Conservation (phyloP, 2,113 vertebrate species). For the Phocoena sinus region DNA sequence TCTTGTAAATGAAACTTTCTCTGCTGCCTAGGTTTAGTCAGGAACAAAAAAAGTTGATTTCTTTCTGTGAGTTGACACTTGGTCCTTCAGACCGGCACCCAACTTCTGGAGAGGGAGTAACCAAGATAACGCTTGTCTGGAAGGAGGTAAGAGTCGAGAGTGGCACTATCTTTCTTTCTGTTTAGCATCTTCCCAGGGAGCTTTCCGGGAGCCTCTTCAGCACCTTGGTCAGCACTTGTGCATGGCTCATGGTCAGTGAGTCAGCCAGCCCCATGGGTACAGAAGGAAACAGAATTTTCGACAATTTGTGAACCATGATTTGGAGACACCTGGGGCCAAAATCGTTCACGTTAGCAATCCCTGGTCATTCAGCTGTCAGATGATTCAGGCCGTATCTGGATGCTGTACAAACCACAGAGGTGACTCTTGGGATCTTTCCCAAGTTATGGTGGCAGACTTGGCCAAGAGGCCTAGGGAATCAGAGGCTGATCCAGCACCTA, state of each 20-base stretch:
- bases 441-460: background rate
- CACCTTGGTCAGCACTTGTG: background rate
- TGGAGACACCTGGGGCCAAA: background rate
- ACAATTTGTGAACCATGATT: background rate
- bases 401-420: background rate
- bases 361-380: rapidly evolving
- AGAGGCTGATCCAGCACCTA: background rate
- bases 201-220: background rate
- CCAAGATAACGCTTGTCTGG: background rate
- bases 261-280: background rate
- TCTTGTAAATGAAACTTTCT: background rate
- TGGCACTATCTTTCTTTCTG: background rate
- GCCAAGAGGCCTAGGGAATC: background rate
- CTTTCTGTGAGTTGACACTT: background rate
- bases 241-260: background rate
- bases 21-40: background rate
- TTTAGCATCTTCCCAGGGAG: background rate
- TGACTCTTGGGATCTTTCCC: background rate
- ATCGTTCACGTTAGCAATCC: background rate
- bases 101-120: background rate
- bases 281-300: background rate
- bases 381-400: background rate
- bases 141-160: background rate
- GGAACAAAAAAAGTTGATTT: background rate
- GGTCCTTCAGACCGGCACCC: background rate